phyloP scores from a whole-genome alignment of 2,113 vertebrate genomes.

The Callocephalon fimbriatum region DNA sequence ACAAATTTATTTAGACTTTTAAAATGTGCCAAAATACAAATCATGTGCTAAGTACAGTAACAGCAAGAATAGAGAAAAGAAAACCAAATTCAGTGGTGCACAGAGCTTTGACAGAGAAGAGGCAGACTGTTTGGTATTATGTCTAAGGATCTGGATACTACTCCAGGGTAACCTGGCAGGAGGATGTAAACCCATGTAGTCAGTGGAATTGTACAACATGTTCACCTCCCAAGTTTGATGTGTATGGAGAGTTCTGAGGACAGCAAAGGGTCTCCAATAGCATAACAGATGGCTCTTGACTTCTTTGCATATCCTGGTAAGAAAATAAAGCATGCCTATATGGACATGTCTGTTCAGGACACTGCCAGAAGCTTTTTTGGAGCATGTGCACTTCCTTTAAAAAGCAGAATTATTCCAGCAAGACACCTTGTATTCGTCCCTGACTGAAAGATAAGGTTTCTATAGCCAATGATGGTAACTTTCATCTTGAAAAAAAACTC shows the following conservation, averaged over 20 bases:
- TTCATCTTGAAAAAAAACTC: background rate
- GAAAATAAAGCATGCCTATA: background rate
- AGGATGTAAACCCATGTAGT: background rate
- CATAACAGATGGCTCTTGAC: background rate
- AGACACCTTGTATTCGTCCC: background rate
- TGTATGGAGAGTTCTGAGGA: background rate
- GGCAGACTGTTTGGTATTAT: background rate
- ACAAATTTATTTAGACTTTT: background rate
- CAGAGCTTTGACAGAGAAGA: background rate
- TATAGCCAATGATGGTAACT: background rate
- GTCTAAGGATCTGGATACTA: background rate
- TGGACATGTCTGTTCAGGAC: background rate
- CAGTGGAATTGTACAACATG: background rate
- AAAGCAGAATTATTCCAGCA: background rate
- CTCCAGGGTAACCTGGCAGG: background rate
- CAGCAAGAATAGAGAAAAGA: background rate
- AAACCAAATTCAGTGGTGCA: background rate
- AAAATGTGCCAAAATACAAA: background rate
- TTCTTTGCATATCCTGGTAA: background rate
- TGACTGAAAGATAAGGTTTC: background rate
- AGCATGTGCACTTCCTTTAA: background rate
- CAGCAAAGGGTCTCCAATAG: background rate
- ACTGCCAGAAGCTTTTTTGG: background rate
- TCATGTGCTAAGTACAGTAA: background rate
- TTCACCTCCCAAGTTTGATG: background rate